These are phyloP conservation scores for Burhinus bistriatus DNA, from an alignment of 2,113 vertebrate species.

Conservation along the genomic window DNA sequence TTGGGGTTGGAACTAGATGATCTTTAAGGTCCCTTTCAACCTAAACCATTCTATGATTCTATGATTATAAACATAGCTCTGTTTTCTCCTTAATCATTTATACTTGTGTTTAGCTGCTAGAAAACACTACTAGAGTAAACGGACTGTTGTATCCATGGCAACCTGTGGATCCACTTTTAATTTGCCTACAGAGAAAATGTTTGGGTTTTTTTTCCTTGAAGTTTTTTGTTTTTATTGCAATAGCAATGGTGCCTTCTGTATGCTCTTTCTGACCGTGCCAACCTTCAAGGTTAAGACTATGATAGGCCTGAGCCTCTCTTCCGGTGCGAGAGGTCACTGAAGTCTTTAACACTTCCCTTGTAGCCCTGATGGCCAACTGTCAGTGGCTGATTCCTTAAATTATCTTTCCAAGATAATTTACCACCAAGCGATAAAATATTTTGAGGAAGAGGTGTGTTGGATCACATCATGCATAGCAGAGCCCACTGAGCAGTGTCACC, in stretches of 20 bases:
- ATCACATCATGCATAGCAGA: background rate
- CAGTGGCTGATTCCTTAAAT: background rate
- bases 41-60: no score
- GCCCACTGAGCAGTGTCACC: background rate
- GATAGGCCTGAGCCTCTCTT: background rate
- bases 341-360: background rate
- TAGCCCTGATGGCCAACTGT: background rate
- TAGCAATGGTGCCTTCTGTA: background rate
- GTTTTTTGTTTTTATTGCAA: background rate
- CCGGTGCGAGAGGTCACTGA: background rate
- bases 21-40: no score
- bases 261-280: background rate
- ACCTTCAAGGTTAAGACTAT: background rate
- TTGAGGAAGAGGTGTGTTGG: background rate
- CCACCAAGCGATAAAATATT: background rate
- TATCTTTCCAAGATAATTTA: background rate
- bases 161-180: slow-evolving; percentile 25
- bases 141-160: slow-evolving; percentile 40
- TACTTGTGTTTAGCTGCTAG: slow-evolving; percentile 9
- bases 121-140: slow-evolving; percentile 26
- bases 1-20: no score
- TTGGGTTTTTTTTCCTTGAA: background rate
- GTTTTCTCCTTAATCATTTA: slow-evolving; percentile 23
- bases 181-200: background rate
- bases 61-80: background rate